Evolutionary conservation across 2,113 vertebrate genomes (phyloP), one percentile per base, ranked within the genome.

Genomic region (Sander vitreus): DNA sequence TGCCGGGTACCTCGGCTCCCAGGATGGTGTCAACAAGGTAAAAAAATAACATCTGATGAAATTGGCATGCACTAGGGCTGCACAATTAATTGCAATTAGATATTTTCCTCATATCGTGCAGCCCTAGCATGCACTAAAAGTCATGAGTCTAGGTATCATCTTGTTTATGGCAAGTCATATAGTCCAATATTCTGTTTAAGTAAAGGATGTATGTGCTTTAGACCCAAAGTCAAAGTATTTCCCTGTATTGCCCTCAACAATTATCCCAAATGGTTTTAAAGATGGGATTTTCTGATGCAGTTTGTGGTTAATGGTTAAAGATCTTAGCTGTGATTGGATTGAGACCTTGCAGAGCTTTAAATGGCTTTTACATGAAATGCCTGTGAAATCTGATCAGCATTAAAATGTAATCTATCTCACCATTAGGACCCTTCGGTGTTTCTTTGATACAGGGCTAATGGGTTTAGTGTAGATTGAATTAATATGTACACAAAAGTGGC

Each of bases 11-110:
- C 97, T 99, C 27, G 90, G 91, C 92, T 95, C 92, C 84, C 97
- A 96, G 87, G 97, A 99, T 36, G 91, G 93, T 1, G 75, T 95
- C 86, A 95, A 91, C 94, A 97, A 97, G 97, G 98, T 99, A 95
- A 50, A 62, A 15, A 16, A 21, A 43, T 27, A 27, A n/a, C 21
- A 19, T 50, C 16, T 30, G 7, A 33, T 36, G 43, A 6, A 27
- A 27, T 18, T 45, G 3, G 5, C 2, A 2, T 45, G 53, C 54
- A 13, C 54, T 19, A 18, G 39, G 39, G 10, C 39, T 43, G 39
- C 39, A 43, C 39, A 43, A 11, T 43, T 43, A 43, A 10, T 11
- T 10, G 10, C 36, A 2, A 10, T 43, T 43, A 43, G 39, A 43
- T 43, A 43, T 43, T 43, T 43, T 43, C 39, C 39, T 43, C 39